Percentiles rank a stretch among this genome's conserved stretches.
These are phyloP conservation scores for Tetragnatha montana DNA, from an alignment of 2,888 invertebrate species.

Conservation along the genomic window DNA sequence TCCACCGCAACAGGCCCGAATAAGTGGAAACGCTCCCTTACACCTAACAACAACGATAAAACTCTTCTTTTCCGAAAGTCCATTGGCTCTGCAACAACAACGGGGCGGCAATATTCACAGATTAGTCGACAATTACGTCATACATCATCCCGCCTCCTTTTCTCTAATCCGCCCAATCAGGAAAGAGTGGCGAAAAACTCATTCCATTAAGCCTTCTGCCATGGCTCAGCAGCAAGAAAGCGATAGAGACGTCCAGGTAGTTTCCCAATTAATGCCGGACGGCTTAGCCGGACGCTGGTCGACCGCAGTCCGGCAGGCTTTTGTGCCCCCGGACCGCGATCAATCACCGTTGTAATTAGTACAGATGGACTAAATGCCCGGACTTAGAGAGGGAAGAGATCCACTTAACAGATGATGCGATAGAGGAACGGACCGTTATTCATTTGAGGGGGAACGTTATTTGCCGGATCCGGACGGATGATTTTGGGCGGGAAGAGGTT, in stretches of 20 bases:
- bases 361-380: constrained; percentile 40
- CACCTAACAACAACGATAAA: too few species aligned
- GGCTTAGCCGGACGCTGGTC: constrained; percentile 27
- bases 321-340: constrained; percentile 9
- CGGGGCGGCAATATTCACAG: background rate
- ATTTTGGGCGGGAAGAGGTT: background rate
- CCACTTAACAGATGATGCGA: constrained; percentile 21
- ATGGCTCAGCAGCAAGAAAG: constrained; percentile 15
- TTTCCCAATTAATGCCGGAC: constrained; percentile 34
- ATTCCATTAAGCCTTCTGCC: background rate
- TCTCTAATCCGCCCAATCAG: background rate
- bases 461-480: constrained; percentile 11
- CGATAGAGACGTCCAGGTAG: constrained; percentile 20
- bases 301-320: constrained; percentile 10
- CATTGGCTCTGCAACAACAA: background rate
- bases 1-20: too few species aligned
- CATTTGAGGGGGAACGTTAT: constrained; percentile 3
- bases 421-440: background rate
- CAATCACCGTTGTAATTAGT: constrained; percentile 43
- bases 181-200: background rate
- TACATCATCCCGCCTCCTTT: background rate
- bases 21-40: too few species aligned
- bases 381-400: constrained; percentile 24
- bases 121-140: background rate
- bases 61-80: too few species aligned